Evolutionary conservation across 2,888 invertebrate species (phyloP), one percentile per base, ranked within the genome.

Genomic region (Rhingia campestris): DNA sequence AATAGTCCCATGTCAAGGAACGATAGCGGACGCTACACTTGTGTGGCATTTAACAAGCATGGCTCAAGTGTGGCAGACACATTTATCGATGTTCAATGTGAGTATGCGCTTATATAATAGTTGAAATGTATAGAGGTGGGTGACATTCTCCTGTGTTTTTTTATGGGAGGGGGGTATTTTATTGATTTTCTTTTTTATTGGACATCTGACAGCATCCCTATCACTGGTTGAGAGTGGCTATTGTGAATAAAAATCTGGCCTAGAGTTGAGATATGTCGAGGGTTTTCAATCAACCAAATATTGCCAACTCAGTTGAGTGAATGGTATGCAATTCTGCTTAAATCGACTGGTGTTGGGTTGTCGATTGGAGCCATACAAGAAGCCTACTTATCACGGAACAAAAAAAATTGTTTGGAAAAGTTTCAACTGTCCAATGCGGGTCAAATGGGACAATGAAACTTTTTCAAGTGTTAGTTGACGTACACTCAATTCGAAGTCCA

Each of bases 61-160:
- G 98, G 97, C 14, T 93, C 93, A 66, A 93, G 94, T 85, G 94
- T 93, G 59, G 94, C 94, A 9, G 93, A 94, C 22, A 95, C 96
- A 4, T 92, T 93, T 86, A 93, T 98, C 87, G 95, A 97, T 91
- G 97, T 98, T 47, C 94, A 95, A 92, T 97, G 97, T 97, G 92
- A 95, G 91, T 90, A 86, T 51, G 32, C 6, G 22, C 9, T 12
- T 41, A 39, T 4, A 30, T 12, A 51, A 41, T 47, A 66, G 47
- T 56, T 66, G 56, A 39, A 12, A 32, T 41, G 56, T 12, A 39
- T 39, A 67, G 49, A 43, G 49, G 33, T 49, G 39, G 58, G 41
- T 54, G 22, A 22, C 22, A 35, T 58, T 22, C 39, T 22, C 22
- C 47, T 49, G 7, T 33, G 59, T 30, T 45, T 35, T 45, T 32